Evolutionary conservation across 2,113 vertebrate genomes (phyloP).

Genomic region (Lampris incognitus): DNA sequence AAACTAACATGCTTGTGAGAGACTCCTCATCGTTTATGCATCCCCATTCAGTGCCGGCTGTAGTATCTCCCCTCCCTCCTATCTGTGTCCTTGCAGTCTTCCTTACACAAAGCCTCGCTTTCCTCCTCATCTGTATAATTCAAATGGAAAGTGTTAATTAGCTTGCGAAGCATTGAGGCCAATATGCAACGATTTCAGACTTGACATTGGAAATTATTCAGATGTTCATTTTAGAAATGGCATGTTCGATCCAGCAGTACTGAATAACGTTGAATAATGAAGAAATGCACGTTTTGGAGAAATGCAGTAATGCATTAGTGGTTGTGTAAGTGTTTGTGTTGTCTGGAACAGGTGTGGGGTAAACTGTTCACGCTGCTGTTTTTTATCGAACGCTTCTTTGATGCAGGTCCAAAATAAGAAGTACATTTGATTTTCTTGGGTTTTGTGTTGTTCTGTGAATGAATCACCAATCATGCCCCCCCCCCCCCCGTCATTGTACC

Average conservation of each 20-base stretch:
- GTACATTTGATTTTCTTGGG: constrained; percentile 20
- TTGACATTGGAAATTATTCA: neutral
- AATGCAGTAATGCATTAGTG: too few relatives aligned
- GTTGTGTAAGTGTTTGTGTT: too few relatives aligned
- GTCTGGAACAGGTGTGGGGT: too few relatives aligned
- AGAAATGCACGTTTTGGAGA: constrained; percentile 8
- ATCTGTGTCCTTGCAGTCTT: neutral
- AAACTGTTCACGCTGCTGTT: neutral
- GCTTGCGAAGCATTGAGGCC: neutral
- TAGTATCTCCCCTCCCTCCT: constrained; percentile 6
- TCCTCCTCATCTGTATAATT: constrained; percentile 5
- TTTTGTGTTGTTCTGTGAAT: constrained; percentile 27
- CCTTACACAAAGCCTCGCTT: neutral
- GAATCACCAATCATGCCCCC: constrained; percentile 33
- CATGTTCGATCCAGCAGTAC: constrained; percentile 7
- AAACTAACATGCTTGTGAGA: constrained; percentile 10
- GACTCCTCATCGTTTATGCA: neutral
- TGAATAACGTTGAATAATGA: neutral
- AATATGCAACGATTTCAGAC: neutral
- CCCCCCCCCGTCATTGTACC: constrained; percentile 18
- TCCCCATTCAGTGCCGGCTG: constrained; percentile 1
- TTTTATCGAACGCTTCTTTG: constrained; percentile 20
- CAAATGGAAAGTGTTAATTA: neutral
- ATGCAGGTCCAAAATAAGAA: constrained; percentile 21
- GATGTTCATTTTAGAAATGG: neutral